Evolutionary conservation across 2,113 vertebrate genomes (phyloP), one percentile per base, ranked within the genome.

Genomic region (Lagopus muta): DNA sequence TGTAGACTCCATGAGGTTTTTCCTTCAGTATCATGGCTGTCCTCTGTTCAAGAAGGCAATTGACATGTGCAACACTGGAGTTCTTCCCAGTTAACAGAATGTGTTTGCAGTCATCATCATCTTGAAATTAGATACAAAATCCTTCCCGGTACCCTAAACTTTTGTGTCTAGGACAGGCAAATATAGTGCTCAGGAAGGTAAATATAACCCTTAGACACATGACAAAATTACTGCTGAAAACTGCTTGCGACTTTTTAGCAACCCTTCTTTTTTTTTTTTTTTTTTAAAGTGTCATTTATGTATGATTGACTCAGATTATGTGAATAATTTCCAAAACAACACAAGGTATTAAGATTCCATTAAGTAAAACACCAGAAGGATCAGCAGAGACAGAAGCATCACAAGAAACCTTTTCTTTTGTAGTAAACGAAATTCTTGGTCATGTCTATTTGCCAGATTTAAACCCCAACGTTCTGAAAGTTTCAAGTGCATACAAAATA

Each of bases 401-500:
- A 61, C 19, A 82, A 84, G 38, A 32, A 43, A 30, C 30, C 12
- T 36, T 28, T 20, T 7, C 21, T 77, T 79, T 60, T 76, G 28
- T 24, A 75, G 45, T 12, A 17, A 74, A 62, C 54, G 3, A 67
- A 36, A 32, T 10, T 20, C 50, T 72, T 40, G 25, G 13, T 40
- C 42, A 60, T 24, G 36, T 45, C 24, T 70, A 4, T 57, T 80
- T 40, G 6, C 38, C 65, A 71, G 69, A 86, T 74, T 55, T 42
- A 88, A 92, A 71, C 16, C 1, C 4, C 14, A 15, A 52, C 12
- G 2, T 78, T 65, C 28, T 78, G 32, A 47, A 81, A 65, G 38
- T 92, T 84, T 86, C 58, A 66, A 54, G 40, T 52, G 43, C 52
- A 93, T 9, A 10, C 40, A 82, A 94, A 88, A 17, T 81, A 67